Evolutionary conservation across 1,140 invertebrate genomes (phyloP).

Genomic region (Heliconius melpomene): DNA sequence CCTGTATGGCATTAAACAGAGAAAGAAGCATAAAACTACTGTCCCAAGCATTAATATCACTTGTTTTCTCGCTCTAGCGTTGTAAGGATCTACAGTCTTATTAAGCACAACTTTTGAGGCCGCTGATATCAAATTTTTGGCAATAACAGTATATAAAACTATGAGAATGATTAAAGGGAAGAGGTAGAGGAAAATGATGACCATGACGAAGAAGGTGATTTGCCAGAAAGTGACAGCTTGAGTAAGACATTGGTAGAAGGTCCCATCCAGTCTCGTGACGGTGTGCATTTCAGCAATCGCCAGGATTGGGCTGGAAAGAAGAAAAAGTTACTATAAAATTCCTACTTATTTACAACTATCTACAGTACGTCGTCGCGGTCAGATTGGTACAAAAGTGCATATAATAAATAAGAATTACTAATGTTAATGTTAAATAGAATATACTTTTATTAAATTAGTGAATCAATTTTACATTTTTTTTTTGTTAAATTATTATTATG

Average conservation of each 20-base stretch:
- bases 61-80: slow-evolving; percentile 84
- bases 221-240: slow-evolving; percentile 85
- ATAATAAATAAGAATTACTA: not conserved
- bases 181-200: slow-evolving; percentile 88
- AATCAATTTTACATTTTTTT: too few species aligned
- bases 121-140: slow-evolving; percentile 86
- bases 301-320: slow-evolving; percentile 84
- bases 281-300: slow-evolving; percentile 84
- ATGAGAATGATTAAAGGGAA: slow-evolving; percentile 88
- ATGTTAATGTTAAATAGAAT: not conserved
- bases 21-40: slow-evolving; percentile 92
- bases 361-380: not conserved
- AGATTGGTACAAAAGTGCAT: not conserved
- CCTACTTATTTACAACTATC: not conserved
- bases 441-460: too few species aligned
- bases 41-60: slow-evolving; percentile 91
- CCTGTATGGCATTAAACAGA: slow-evolving; percentile 92
- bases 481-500: not conserved
- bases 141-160: slow-evolving; percentile 89
- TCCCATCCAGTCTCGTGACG: slow-evolving; percentile 79
- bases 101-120: slow-evolving; percentile 82
- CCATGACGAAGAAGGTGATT: slow-evolving; percentile 87
- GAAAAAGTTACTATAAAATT: slow-evolving; percentile 48
- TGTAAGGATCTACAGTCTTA: slow-evolving; percentile 83
- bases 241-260: slow-evolving; percentile 84